phyloP scores from a whole-genome alignment of 2,797 vertebrate genomes.

The Cynopterus sphinx region DNA sequence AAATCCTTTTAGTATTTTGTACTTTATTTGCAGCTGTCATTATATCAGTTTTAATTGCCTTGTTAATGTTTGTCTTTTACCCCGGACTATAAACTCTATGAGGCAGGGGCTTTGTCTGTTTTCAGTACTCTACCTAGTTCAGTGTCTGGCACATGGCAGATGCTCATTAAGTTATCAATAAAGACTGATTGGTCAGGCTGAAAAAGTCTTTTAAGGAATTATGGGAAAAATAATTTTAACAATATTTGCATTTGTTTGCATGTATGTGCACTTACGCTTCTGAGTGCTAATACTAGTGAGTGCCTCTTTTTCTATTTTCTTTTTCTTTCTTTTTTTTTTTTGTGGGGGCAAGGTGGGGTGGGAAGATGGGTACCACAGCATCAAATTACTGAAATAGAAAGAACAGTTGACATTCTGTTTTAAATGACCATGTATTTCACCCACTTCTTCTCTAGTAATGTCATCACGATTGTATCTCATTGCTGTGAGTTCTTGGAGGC shows the following conservation, averaged over 20 bases:
- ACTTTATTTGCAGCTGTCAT: not conserved
- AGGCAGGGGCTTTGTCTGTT: not conserved
- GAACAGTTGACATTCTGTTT: slow-evolving; percentile 79
- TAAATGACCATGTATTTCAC: slow-evolving; percentile 85
- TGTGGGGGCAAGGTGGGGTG: not conserved
- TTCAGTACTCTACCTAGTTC: not conserved
- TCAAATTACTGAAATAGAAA: slow-evolving; percentile 82
- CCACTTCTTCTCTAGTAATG: slow-evolving; percentile 79
- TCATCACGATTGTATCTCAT: slow-evolving; percentile 80
- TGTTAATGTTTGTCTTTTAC: not conserved
- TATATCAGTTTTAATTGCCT: not conserved
- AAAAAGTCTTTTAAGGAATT: slow-evolving; percentile 59
- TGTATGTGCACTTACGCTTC: no score
- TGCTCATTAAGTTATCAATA: not conserved
- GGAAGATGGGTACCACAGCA: slow-evolving; percentile 65
- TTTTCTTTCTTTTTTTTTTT: not conserved
- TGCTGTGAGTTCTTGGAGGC: slow-evolving; percentile 76
- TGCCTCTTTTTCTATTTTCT: slow-evolving; percentile 6
- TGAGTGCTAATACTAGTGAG: not conserved
- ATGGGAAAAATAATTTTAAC: slow-evolving; percentile 40
- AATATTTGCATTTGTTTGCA: not conserved
- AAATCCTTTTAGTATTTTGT: not conserved
- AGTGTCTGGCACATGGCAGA: not conserved
- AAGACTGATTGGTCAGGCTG: not conserved
- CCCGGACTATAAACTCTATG: not conserved